These are phyloP conservation scores for Brachyptera risi DNA, from an alignment of 2,888 invertebrate genomes.

Conservation along the genomic window DNA sequence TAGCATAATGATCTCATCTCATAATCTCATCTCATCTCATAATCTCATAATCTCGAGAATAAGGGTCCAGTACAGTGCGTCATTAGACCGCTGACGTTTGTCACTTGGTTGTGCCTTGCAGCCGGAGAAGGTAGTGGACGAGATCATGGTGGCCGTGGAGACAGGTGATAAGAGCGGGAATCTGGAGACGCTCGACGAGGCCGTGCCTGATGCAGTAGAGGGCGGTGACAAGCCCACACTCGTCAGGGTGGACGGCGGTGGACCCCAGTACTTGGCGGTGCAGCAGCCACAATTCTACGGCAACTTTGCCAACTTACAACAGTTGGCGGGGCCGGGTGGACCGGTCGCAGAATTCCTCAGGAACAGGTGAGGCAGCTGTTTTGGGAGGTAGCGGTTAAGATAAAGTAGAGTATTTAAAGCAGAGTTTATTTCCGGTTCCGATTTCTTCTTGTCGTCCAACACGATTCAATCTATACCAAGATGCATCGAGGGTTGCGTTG, in stretches of 20 bases:
- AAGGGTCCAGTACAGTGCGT: background rate
- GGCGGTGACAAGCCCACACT: too few relatives aligned
- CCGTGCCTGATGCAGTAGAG: conserved; percentile 31
- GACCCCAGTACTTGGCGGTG: conserved; percentile 47
- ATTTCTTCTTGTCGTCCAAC: too few relatives aligned
- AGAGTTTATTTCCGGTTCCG: too few relatives aligned
- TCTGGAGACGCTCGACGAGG: conserved; percentile 28
- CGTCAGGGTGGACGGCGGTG: too few relatives aligned
- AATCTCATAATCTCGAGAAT: too few relatives aligned
- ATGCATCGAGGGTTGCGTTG: too few relatives aligned
- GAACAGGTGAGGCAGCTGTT: conserved; percentile 54
- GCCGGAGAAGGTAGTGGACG: conserved; percentile 26
- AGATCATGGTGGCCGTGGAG: background rate
- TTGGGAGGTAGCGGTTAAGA: too few relatives aligned
- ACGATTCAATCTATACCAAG: too few relatives aligned
- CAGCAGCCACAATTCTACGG: conserved; percentile 48
- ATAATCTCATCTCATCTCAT: too few relatives aligned
- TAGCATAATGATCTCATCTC: too few relatives aligned
- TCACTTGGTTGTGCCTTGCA: too few relatives aligned
- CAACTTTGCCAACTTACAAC: conserved; percentile 24
- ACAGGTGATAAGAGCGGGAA: conserved; percentile 33
- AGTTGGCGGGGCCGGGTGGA: conserved; percentile 18
- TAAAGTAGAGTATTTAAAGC: too few relatives aligned
- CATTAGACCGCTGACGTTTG: background rate
- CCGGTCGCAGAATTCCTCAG: conserved; percentile 48